Evolutionary conservation across 2,888 invertebrate species (phyloP), one percentile per base, ranked within the genome.

Genomic region (Pteria penguin): DNA sequence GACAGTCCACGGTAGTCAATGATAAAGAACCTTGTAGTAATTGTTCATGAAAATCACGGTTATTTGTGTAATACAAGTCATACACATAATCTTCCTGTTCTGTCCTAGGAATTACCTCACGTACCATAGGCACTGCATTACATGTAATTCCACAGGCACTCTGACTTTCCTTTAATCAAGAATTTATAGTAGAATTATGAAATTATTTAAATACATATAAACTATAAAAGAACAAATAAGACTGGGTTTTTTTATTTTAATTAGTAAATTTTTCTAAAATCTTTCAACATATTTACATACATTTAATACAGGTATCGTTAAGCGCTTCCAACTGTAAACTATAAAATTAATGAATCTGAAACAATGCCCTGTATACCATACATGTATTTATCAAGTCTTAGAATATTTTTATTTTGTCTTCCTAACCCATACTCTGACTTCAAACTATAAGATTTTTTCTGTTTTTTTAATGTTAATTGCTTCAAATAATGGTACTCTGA

Each of bases 61-160:
- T 84, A 77, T 90, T 89, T 60, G 89, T 85, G 80, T 89, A 91
- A 75, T 91, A 92, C 4, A 92, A 79, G 80, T 92, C 92, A 70
- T 91, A 91, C 2, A 92, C 92, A 79, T 86, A 92, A 2, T 58
- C 63, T 5, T 84, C 83, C 14, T 77, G 73, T n/a, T 22, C n/a
- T 24, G 72, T 27, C 8, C 74, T 63, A 14, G 74, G 54, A 0
- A 84, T 82, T 24, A 79, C 66, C 63, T 88, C 87, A n/a, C 84
- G 77, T 4, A 83, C 78, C 82, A 90, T 78, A 24, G 86, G 86
- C 36, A 85, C 82, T n/a, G 83, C 80, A 78, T 90, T 90, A 75
- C 90, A 89, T 0, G 87, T 86, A 29, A 87, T 85, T 32, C 84
- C 81, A 29, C 78, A 76, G 14, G 74, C 54, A 69, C 65, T 67